Percentiles rank a stretch among this genome's conserved stretches.
Conservation (phyloP, 2,797 vertebrate species). For the Syndactyla subalaris region DNA sequence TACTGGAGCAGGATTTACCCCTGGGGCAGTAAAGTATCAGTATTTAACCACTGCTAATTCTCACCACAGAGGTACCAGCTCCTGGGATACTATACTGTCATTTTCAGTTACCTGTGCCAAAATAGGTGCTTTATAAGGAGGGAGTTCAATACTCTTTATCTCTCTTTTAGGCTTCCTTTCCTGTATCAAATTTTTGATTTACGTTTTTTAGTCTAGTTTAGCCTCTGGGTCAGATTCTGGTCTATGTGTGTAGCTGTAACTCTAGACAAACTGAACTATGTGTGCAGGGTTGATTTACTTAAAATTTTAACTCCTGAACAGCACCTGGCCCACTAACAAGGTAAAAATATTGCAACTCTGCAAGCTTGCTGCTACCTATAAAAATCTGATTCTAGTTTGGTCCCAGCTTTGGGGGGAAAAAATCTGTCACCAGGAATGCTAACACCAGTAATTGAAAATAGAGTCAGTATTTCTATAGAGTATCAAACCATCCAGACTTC, state of each 20-base stretch:
- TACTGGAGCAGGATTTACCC: background rate
- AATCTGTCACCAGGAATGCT: background rate
- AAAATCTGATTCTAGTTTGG: conserved; percentile 23
- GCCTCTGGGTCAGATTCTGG: background rate
- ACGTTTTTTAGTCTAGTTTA: background rate
- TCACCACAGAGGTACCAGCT: background rate
- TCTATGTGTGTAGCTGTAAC: background rate
- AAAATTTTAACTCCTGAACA: background rate
- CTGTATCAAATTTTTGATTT: background rate
- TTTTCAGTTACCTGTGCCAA: background rate
- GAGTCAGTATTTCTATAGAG: conserved; percentile 48
- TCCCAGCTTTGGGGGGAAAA: background rate
- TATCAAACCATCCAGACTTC: conserved; percentile 45
- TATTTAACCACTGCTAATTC: background rate
- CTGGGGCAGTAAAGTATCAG: background rate
- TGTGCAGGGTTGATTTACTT: background rate
- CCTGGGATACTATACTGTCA: background rate
- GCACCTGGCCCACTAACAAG: background rate
- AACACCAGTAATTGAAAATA: conserved; percentile 56
- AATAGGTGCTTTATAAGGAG: background rate
- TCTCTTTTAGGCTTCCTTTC: background rate
- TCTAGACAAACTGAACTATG: background rate
- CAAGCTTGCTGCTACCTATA: conserved; percentile 9
- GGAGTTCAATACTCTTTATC: background rate
- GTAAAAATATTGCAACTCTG: conserved; percentile 10